Conservation (phyloP, 1,140 invertebrate genomes). For the Scaptomyza graminum region DNA sequence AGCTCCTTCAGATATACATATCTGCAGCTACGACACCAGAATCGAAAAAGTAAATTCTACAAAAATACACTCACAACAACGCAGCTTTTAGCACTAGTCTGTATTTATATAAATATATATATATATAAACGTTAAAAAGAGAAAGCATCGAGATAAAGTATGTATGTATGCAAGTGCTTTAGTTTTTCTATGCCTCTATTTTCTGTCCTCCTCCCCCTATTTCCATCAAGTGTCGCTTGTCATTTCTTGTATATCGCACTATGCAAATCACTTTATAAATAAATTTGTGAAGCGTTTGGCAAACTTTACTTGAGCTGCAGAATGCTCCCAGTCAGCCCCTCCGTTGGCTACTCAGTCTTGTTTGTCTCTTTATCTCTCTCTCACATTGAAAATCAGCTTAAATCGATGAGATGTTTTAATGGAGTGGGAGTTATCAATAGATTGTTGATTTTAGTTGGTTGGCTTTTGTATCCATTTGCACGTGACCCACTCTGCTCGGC, state of each 20-base stretch:
- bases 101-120: background rate
- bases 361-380: constrained; percentile 9
- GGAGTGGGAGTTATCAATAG: constrained; percentile 36
- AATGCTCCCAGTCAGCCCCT: background rate
- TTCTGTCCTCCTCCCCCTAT: background rate
- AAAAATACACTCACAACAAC: constrained; percentile 15
- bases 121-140: too few species aligned
- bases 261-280: constrained; percentile 78
- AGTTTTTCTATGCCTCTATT: constrained; percentile 40
- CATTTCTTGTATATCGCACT: constrained; percentile 38
- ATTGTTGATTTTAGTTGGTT: background rate
- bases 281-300: constrained; percentile 57
- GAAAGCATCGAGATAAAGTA: background rate
- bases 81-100: constrained; percentile 8
- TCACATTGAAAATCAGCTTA: constrained; percentile 42
- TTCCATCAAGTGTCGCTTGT: constrained; percentile 17
- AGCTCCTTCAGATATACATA: constrained; percentile 30
- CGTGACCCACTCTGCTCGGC: constrained; percentile 6
- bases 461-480: background rate
- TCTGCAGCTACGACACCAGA: constrained; percentile 49
- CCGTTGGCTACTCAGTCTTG: constrained; percentile 16
- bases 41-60: constrained; percentile 53
- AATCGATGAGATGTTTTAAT: constrained; percentile 54
- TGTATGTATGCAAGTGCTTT: constrained; percentile 30
- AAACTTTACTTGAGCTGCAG: constrained; percentile 36